These are phyloP conservation scores for Scaptomyza montana DNA, from an alignment of 1,140 invertebrate genomes.

Conservation along the genomic window DNA sequence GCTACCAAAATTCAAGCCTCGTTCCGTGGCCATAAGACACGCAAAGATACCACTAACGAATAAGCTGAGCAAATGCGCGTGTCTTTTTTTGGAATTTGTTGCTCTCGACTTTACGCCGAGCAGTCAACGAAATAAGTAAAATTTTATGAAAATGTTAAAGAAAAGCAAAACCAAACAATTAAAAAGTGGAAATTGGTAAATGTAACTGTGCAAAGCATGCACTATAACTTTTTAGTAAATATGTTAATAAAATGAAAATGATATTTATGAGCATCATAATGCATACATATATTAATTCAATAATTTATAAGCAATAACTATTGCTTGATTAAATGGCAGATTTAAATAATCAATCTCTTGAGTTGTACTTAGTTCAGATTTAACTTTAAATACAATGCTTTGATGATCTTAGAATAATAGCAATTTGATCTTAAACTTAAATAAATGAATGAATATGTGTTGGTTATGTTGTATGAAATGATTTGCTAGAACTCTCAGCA, in stretches of 20 bases:
- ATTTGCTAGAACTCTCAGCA: conserved; percentile 7
- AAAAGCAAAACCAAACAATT: conserved; percentile 27
- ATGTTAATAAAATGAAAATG: conserved; percentile 57
- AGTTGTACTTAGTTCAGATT: conserved; percentile 27
- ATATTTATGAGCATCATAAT: conserved; percentile 40
- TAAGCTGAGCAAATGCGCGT: conserved; percentile 38
- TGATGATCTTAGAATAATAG: neutral
- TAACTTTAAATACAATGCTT: conserved; percentile 2
- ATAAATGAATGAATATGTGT: neutral
- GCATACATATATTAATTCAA: conserved; percentile 22
- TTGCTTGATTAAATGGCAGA: conserved; percentile 10
- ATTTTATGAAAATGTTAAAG: conserved; percentile 6
- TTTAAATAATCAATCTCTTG: conserved; percentile 7
- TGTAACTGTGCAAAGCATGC: conserved; percentile 62
- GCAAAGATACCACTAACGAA: conserved; percentile 87
- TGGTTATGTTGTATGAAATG: conserved; percentile 8
- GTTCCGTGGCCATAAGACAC: conserved; percentile 94
- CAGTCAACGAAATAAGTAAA: conserved; percentile 30
- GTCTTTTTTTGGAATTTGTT: conserved; percentile 55
- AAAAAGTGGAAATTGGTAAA: conserved; percentile 60
- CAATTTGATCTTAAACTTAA: neutral
- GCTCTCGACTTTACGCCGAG: conserved; percentile 39
- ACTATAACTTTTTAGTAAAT: conserved; percentile 73
- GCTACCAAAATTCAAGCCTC: conserved; percentile 97
- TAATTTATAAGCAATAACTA: conserved; percentile 43